A percentile compares a stretch with the other conserved stretches of the same genome.
phyloP scores from a whole-genome alignment of 2,888 invertebrate species.

The Melikaiella ostensackeni region DNA sequence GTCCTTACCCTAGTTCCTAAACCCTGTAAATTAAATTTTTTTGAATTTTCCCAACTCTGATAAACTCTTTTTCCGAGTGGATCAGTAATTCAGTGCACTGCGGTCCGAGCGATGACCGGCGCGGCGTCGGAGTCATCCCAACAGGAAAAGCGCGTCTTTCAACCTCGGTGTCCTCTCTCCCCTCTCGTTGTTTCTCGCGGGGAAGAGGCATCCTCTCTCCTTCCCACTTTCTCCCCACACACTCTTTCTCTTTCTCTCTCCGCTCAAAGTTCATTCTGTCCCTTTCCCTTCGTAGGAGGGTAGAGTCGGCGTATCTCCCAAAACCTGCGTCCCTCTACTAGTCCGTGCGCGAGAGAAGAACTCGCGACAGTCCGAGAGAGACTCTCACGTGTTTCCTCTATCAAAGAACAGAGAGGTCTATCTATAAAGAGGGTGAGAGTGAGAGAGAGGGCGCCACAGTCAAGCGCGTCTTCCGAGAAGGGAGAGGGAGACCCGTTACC shows the following conservation, averaged over 20 bases:
- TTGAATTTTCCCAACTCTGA: not conserved
- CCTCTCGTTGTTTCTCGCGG: constrained; percentile 29
- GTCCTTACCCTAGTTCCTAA: too few relatives aligned
- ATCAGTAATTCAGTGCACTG: not conserved
- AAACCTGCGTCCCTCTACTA: constrained; percentile 32
- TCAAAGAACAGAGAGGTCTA: constrained; percentile 37
- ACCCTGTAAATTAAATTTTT: not conserved
- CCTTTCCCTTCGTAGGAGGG: constrained; percentile 51
- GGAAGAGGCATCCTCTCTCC: constrained; percentile 46
- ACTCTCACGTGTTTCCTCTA: constrained; percentile 35
- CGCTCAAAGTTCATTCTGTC: constrained; percentile 48
- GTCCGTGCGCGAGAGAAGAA: constrained; percentile 35
- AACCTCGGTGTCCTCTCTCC: constrained; percentile 42
- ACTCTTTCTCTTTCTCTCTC: constrained; percentile 43
- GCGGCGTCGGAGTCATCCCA: constrained; percentile 40
- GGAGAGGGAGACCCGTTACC: constrained; percentile 61
- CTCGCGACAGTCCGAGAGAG: constrained; percentile 42
- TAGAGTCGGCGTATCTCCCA: constrained; percentile 45
- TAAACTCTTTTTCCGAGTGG: not conserved
- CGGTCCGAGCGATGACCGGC: constrained; percentile 45
- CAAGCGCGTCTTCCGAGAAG: constrained; percentile 33
- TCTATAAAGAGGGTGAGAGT: constrained; percentile 30
- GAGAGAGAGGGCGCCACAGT: constrained; percentile 30
- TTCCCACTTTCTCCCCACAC: constrained; percentile 42
- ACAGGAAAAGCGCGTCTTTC: constrained; percentile 47